These are phyloP conservation scores for Philereme transversata DNA, from an alignment of 2,888 invertebrate species.

Conservation along the genomic window DNA sequence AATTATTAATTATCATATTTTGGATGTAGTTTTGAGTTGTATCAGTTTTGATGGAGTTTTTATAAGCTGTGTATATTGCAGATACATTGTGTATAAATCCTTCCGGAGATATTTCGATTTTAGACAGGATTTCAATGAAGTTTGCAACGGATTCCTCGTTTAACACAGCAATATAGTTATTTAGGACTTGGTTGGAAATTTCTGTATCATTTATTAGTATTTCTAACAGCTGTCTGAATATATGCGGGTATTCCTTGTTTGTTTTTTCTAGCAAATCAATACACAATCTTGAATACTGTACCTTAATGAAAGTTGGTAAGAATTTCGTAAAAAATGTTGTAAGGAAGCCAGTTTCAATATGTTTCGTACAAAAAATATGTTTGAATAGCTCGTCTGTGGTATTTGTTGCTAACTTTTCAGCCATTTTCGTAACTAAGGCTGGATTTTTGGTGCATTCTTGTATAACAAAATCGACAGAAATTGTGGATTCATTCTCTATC, in stretches of 20 bases:
- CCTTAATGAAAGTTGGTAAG: conserved; percentile 51
- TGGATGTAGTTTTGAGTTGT: conserved; percentile 52
- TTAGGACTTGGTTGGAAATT: conserved; percentile 51
- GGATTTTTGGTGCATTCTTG: conserved; percentile 48
- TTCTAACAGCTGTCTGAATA: conserved; percentile 47
- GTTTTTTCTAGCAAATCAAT: conserved; percentile 57
- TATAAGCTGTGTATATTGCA: conserved; percentile 57
- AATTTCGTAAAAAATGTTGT: conserved; percentile 47
- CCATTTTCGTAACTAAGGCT: conserved; percentile 44
- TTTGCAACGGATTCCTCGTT: conserved; percentile 37
- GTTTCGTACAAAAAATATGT: conserved; percentile 43
- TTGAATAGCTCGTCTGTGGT: conserved; percentile 52
- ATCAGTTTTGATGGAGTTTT: conserved; percentile 51
- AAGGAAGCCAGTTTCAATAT: conserved; percentile 42
- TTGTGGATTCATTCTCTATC: conserved; percentile 46
- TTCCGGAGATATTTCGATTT: conserved; percentile 45
- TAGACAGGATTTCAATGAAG: conserved; percentile 47
- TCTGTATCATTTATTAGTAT: conserved; percentile 50
- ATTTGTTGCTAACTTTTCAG: conserved; percentile 45
- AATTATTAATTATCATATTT: conserved; percentile 41
- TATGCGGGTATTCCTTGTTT: conserved; percentile 38
- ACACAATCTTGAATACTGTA: conserved; percentile 48
- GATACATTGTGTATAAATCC: conserved; percentile 56
- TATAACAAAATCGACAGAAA: conserved; percentile 44
- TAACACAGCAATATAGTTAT: conserved; percentile 52